Base-by-base conservation (phyloP, 1,140 invertebrate genomes). In the Zaprionus lachaisei region DNA sequence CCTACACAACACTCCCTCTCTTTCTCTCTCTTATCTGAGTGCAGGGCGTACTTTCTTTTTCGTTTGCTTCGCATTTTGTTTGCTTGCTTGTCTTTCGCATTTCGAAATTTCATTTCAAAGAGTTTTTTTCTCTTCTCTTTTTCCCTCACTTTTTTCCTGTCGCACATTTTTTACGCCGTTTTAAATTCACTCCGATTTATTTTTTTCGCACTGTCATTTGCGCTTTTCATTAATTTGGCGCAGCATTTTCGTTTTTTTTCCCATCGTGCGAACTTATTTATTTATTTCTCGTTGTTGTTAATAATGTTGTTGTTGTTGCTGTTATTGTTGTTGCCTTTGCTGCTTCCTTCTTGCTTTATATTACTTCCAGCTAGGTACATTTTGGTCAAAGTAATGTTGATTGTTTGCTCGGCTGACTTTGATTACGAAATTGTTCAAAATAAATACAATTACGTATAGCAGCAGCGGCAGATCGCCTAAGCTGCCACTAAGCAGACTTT, bases 391-490 rank as follows among this genome's bases (percentile, higher is more conserved):
- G 85, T 87, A 89, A 84, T 89, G 84, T 89, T 89, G 84, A 87
- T 87, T 87, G 84, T 89, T 87, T 87, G 79, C 84, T 77, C 80
- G 74, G 84, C 77, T 81, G 81, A 76, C 81, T 89, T 84, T 87
- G 81, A 87, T 89, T 89, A 87, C 84, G 75, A 84, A 87, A 89
- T 84, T 87, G 84, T 89, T 87, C 71, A 87, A 87, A 87, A 87
- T 87, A 87, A 89, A 87, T 87, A 89, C 86, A 87, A 89, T 84
- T 87, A 89, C 83, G 67, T 47, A 24, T 49, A 22, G 57, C 76
- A 68, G 15, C 44, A 68, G n/a, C 28, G 17, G 17, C 44, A n/a
- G 37, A 49, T 62, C 58, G 34, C 64, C 65, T 69, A 56, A 77
- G 68, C 73, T 54, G 54, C 26, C 58, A 77, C 72, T 76, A 73